Conservation (phyloP, 2,797 vertebrate species). For the Poecilia picta region DNA sequence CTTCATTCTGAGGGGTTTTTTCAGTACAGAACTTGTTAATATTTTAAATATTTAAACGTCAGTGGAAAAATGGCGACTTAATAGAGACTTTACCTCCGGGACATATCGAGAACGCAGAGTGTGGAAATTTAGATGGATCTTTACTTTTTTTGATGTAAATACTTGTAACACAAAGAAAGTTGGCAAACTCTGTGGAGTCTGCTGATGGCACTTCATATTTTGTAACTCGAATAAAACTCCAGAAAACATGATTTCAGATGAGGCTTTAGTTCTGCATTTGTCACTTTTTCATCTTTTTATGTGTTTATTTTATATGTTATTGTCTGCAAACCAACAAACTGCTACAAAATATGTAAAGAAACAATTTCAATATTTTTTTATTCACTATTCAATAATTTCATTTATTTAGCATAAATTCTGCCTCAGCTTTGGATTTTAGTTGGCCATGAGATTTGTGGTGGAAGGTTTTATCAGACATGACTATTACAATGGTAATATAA, state of each 20-base stretch:
- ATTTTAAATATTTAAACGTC: slow-evolving; percentile 95
- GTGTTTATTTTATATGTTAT: too few species aligned
- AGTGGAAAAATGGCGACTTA: slow-evolving; percentile 66
- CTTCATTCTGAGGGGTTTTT: slow-evolving; percentile 81
- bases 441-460: too few species aligned
- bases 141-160: slow-evolving; percentile 76
- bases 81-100: slow-evolving; percentile 70
- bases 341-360: too few species aligned
- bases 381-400: too few species aligned
- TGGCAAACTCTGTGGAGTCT: slow-evolving; percentile 72
- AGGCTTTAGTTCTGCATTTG: slow-evolving; percentile 49
- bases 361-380: too few species aligned
- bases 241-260: slow-evolving; percentile 72
- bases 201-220: slow-evolving; percentile 87
- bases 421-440: too few species aligned
- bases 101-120: slow-evolving; percentile 55
- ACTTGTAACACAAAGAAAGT: slow-evolving; percentile 77
- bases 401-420: too few species aligned
- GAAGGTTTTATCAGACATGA: too few species aligned
- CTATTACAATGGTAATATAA: too few species aligned
- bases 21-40: slow-evolving; percentile 92
- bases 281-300: not conserved
- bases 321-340: too few species aligned
- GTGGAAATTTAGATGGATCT: slow-evolving; percentile 64
- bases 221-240: slow-evolving; percentile 86